phyloP scores from a whole-genome alignment of 2,888 invertebrate genomes.

The Strigamia transsilvanica region DNA sequence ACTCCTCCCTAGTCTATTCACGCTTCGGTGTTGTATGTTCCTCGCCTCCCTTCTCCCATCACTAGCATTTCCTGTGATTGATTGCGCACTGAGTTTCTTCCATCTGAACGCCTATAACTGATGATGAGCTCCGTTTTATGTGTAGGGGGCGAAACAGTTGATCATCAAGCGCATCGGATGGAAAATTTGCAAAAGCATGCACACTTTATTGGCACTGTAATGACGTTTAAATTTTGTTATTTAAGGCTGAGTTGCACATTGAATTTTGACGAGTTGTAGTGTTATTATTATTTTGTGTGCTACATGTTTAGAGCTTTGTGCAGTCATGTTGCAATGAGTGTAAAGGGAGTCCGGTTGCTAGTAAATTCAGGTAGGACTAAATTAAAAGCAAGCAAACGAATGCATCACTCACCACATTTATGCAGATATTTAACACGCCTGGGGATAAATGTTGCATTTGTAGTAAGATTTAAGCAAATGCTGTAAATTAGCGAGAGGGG shows the following conservation, averaged over 20 bases:
- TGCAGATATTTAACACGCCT: constrained; percentile 43
- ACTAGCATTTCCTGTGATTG: constrained; percentile 46
- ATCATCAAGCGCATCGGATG: constrained; percentile 48
- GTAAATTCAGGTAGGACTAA: constrained; percentile 37
- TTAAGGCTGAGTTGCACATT: constrained; percentile 35
- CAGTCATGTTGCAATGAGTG: constrained; percentile 13
- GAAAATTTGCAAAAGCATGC: constrained; percentile 49
- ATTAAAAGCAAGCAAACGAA: constrained; percentile 42
- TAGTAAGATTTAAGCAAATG: constrained; percentile 45
- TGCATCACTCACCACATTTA: constrained; percentile 48
- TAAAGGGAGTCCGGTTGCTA: constrained; percentile 37
- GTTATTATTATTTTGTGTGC: not conserved
- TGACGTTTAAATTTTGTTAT: constrained; percentile 48
- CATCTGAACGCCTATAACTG: constrained; percentile 46
- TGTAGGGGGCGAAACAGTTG: constrained; percentile 46
- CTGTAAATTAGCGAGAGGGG: constrained; percentile 3
- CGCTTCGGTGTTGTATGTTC: constrained; percentile 36
- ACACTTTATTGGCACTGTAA: constrained; percentile 43
- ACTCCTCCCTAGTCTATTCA: constrained; percentile 42
- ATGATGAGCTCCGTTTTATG: constrained; percentile 49
- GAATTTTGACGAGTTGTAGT: constrained; percentile 11
- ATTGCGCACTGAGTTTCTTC: constrained; percentile 49
- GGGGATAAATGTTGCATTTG: constrained; percentile 46
- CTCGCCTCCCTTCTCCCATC: constrained; percentile 24
- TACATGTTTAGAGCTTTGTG: not conserved